Conservation (phyloP, 2,888 invertebrate genomes). For the Platynereis dumerilii region DNA sequence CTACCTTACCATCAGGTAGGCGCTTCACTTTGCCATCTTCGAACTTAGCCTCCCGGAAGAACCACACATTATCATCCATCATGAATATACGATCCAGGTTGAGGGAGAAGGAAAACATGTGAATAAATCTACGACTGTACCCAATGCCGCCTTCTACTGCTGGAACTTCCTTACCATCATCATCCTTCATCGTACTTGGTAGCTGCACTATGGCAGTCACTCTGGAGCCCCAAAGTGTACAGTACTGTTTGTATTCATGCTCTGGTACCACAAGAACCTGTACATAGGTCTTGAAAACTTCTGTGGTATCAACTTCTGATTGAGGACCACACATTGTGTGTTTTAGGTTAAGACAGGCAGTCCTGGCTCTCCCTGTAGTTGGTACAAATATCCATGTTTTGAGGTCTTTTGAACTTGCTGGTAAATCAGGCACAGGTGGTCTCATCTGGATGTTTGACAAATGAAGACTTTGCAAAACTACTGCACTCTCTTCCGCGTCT, state of each 20-base stretch:
- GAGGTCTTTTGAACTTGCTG: background rate
- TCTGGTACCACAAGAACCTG: background rate
- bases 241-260: background rate
- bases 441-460: background rate
- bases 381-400: slow-evolving; percentile 1
- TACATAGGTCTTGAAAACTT: background rate
- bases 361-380: background rate
- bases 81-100: slow-evolving; percentile 21
- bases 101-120: slow-evolving; percentile 21
- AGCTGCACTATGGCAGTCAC: background rate
- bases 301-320: background rate
- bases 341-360: background rate
- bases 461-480: background rate
- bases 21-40: too few species aligned
- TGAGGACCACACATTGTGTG: background rate
- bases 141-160: slow-evolving; percentile 21
- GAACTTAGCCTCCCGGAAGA: background rate
- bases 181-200: background rate
- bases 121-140: slow-evolving; percentile 28
- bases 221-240: background rate
- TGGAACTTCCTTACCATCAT: background rate
- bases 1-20: too few species aligned
- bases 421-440: background rate
- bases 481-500: background rate
- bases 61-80: slow-evolving; percentile 25